Evolutionary conservation across 1,140 invertebrate species (phyloP).

Genomic region (Cydia amplana): DNA sequence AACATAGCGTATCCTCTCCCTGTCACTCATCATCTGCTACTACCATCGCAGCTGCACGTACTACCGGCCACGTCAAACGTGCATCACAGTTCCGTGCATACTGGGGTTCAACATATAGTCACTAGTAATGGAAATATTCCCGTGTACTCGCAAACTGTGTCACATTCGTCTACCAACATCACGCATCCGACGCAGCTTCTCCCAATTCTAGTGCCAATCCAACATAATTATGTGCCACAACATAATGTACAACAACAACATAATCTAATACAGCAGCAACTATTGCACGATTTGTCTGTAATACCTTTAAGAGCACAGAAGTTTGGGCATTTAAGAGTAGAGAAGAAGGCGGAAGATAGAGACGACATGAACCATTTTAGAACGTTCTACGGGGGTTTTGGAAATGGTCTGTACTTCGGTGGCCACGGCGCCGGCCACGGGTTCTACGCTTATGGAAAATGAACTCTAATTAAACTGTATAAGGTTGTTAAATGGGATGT

Average conservation of each 20-base stretch:
- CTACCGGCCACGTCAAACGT: constrained; percentile 52
- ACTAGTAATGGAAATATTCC: constrained; percentile 48
- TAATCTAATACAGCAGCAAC: not conserved
- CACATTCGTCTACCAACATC: constrained; percentile 44
- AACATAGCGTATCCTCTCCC: constrained; percentile 47
- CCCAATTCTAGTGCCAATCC: constrained; percentile 54
- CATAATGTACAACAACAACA: constrained; percentile 6
- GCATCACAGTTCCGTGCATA: constrained; percentile 45
- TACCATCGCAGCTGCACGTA: constrained; percentile 52
- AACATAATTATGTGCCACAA: constrained; percentile 49
- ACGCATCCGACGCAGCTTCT: constrained; percentile 46
- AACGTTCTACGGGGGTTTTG: constrained; percentile 64
- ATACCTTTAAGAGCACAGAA: constrained; percentile 54
- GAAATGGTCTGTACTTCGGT: constrained; percentile 61
- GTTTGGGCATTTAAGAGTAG: constrained; percentile 37
- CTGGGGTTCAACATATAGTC: constrained; percentile 38
- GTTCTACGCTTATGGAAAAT: constrained; percentile 57
- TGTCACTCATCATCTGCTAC: constrained; percentile 47
- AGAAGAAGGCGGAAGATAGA: constrained; percentile 45
- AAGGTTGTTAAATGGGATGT: not conserved
- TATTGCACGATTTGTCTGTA: constrained; percentile 59
- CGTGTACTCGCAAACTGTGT: constrained; percentile 45
- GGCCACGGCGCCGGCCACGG: constrained; percentile 69
- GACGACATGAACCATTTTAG: constrained; percentile 54
- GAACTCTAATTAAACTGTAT: not conserved